phyloP scores from a whole-genome alignment of 2,888 invertebrate species.

The Chrysolina americana region DNA sequence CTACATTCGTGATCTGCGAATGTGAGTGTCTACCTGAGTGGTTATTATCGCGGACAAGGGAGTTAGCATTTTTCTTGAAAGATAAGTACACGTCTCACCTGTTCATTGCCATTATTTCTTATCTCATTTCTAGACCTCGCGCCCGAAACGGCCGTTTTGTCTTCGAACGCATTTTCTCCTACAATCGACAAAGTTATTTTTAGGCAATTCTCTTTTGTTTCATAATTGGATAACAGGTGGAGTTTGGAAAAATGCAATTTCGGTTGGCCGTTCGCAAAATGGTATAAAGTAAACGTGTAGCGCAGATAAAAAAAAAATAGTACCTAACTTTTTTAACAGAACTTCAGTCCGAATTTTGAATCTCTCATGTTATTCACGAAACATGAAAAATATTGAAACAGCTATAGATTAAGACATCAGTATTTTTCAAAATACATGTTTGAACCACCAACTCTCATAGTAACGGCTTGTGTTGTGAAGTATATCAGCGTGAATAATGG shows the following conservation, averaged over 20 bases:
- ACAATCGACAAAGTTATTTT: slow-evolving; percentile 14
- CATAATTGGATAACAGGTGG: slow-evolving; percentile 16
- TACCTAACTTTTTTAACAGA: no score
- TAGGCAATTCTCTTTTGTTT: background rate
- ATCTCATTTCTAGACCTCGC: slow-evolving; percentile 21
- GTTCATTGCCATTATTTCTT: slow-evolving; percentile 25
- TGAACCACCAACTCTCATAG: no score
- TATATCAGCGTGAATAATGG: no score
- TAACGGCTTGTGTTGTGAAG: no score
- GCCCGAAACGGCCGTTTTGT: slow-evolving; percentile 13
- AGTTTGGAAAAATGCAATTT: background rate
- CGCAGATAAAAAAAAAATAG: no score
- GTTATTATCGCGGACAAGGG: slow-evolving; percentile 22
- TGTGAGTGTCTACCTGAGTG: slow-evolving; percentile 22
- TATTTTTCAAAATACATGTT: no score
- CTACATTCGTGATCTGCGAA: slow-evolving; percentile 5
- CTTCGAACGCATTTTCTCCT: slow-evolving; percentile 6
- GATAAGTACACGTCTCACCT: slow-evolving; percentile 31
- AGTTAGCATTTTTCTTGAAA: slow-evolving; percentile 15
- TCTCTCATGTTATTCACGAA: no score
- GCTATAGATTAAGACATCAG: no score
- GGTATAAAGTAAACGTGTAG: background rate
- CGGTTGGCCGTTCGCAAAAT: background rate
- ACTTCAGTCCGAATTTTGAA: no score
- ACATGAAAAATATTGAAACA: no score